Base-by-base conservation (phyloP, 2,113 vertebrate species). In the Piaya cayana region DNA sequence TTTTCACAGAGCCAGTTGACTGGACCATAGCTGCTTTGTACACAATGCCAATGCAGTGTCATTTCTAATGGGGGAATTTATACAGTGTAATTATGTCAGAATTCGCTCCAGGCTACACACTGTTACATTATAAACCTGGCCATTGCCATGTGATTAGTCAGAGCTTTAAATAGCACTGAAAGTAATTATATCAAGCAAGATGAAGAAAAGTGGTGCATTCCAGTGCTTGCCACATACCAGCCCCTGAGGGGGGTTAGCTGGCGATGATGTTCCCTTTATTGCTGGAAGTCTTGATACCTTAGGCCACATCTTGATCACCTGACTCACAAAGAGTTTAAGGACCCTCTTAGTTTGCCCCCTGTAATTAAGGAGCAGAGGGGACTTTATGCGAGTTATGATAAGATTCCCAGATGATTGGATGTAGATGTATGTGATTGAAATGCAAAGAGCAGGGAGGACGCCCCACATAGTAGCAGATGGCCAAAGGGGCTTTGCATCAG, bases 31-130 rank as follows among this genome's bases (percentile, higher is more conserved):
- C 94, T 88, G 92, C 94, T 97, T 97, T 94, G 77, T 96, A 93
- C 84, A 85, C 76, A 83, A 77, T 91, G 90, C 96, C 96, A 96
- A 49, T n/a, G 91, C 81, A 74, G 88, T 94, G 94, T 97, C 96
- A 95, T 95, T 96, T 96, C 94, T 94, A 96, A 96, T 95, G 95
- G 90, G 83, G 69, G 88, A 95, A 95, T 97, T 97, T 97, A 96
- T 96, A 89, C 64, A 86, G 89, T 58, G 60, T 95, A 97, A 97
- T 97, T 97, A 93, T 94, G 89, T 74, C 90, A 95, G 94, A 93
- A 92, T 93, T 93, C 88, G 90, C 94, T 96, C 78, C 83, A 93
- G 94, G 97, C 95, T 95, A 92, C 94, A 92, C 84, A 82, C 88
- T 86, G 83, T 83, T 96, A 88, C 80, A 75, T 96, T 96, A 93